These are phyloP conservation scores for Oscheius myriophilus DNA, from an alignment of 2,888 invertebrate species.

Conservation along the genomic window DNA sequence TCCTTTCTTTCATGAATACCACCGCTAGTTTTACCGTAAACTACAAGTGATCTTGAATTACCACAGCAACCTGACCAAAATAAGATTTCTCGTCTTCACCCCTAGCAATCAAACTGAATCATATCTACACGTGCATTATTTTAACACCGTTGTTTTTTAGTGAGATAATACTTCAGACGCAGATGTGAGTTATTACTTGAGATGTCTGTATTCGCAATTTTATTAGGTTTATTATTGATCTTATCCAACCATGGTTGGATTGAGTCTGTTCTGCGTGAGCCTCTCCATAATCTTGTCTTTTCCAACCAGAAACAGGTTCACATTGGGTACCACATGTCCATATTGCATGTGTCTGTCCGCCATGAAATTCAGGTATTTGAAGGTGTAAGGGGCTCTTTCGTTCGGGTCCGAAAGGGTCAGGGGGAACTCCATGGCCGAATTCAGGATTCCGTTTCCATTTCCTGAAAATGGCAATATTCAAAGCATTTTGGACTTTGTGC, in stretches of 20 bases:
- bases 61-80: too few relatives aligned
- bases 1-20: too few relatives aligned
- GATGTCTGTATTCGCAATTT: too few relatives aligned
- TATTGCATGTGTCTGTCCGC: constrained; percentile 64
- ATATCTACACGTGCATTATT: too few relatives aligned
- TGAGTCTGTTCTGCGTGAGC: constrained; percentile 56
- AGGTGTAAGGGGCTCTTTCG: constrained; percentile 61
- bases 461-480: constrained; percentile 25
- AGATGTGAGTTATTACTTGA: too few relatives aligned
- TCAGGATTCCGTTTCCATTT: constrained; percentile 61
- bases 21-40: too few relatives aligned
- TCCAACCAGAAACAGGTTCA: constrained; percentile 57
- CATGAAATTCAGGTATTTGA: constrained; percentile 66
- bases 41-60: too few relatives aligned
- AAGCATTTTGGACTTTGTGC: too few relatives aligned
- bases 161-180: too few relatives aligned
- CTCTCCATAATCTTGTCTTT: constrained; percentile 63
- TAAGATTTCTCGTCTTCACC: too few relatives aligned
- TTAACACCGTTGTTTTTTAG: too few relatives aligned
- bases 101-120: too few relatives aligned
- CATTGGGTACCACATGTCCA: constrained; percentile 60
- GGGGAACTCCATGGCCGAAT: constrained; percentile 64
- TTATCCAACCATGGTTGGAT: constrained; percentile 61
- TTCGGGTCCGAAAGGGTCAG: constrained; percentile 61
- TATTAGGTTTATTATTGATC: constrained; percentile 15